A percentile compares a stretch with the other conserved stretches of the same genome.
These are phyloP conservation scores for Endotricha flammealis DNA, from an alignment of 2,888 invertebrate species.

Conservation along the genomic window DNA sequence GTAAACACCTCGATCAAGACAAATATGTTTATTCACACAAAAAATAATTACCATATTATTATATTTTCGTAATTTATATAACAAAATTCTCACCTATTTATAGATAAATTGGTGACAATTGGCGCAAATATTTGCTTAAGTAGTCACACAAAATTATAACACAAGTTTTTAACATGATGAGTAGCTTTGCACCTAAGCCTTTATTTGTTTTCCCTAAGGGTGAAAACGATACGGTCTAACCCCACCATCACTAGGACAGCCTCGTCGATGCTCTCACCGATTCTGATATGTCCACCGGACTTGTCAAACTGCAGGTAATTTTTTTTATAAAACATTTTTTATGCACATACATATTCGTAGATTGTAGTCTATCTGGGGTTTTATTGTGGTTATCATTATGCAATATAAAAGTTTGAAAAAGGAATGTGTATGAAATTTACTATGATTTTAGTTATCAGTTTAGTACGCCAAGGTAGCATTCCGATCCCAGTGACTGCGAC, in stretches of 20 bases:
- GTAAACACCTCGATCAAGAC: no score
- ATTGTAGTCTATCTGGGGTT: no score
- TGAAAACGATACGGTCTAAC: constrained; percentile 76
- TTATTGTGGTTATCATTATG: no score
- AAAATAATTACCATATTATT: no score
- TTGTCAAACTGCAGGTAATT: constrained; percentile 71
- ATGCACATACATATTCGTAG: no score
- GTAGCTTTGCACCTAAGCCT: constrained; percentile 69
- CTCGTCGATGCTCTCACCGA: constrained; percentile 76
- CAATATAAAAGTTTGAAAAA: no score
- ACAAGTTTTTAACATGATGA: constrained; percentile 39
- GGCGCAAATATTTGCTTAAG: constrained; percentile 18
- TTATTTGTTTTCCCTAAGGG: constrained; percentile 70
- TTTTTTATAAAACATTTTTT: constrained; percentile 23
- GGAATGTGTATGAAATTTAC: no score
- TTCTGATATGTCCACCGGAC: constrained; percentile 76
- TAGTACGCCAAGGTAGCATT: no score
- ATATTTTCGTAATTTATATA: no score
- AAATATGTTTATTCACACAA: no score
- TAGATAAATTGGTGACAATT: constrained; percentile 7
- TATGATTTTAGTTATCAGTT: no score
- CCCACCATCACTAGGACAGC: constrained; percentile 76
- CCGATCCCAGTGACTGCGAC: no score
- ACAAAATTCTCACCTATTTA: constrained; percentile 9
- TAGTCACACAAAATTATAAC: constrained; percentile 23